Base-by-base conservation (phyloP, 2,797 vertebrate genomes). In the Xerus rutilus region DNA sequence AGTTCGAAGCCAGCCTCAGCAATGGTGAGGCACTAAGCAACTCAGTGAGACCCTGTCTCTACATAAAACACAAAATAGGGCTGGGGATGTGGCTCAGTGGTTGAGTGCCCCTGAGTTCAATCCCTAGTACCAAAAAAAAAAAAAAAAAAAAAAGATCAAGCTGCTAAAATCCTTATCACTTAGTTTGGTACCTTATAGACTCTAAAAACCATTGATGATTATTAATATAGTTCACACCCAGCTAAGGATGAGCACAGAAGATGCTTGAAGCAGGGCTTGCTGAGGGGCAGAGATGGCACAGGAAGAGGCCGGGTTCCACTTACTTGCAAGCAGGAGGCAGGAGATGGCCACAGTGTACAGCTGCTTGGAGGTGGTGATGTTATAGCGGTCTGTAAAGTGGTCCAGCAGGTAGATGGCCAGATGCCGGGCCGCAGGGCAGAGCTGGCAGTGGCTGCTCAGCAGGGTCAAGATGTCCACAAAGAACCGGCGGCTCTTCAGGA, bases 261-360 rank as follows among this genome's bases (percentile, higher is more conserved):
- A 54, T 0, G 2, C 7, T 28, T 35, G 76, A 78, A 86, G 57
- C 7, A 3, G 1, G 87, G 73, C 45, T 47, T 81, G 28, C n/a
- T 49, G 17, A 62, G 17, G 7, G 5, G 77, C 21, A 9, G 77
- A 39, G 35, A 39, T 2, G 23, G 49, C 21, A 0, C 45, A 25
- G 14, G 23, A 49, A 13, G n/a, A 20, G 7, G 21, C 0, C 0
- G n/a, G 54, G 14, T 32, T n/a, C 77, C 76, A 98, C 99, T 98
- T 99, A 99, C 99, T 99, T 95, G 99, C 99, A 43, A 99, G 99
- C 73, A 99, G 99, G 96, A 99, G 98, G 96, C 99, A 99, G 96
- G 99, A 99, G 87, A 99, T 98, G 0, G 99, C 99, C 77, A 99
- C 98, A 67, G 99, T 79, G 13, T 99, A 99, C 54, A 99, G 99